phyloP scores from a whole-genome alignment of 2,113 vertebrate genomes.

The Anser brachyrhynchus region DNA sequence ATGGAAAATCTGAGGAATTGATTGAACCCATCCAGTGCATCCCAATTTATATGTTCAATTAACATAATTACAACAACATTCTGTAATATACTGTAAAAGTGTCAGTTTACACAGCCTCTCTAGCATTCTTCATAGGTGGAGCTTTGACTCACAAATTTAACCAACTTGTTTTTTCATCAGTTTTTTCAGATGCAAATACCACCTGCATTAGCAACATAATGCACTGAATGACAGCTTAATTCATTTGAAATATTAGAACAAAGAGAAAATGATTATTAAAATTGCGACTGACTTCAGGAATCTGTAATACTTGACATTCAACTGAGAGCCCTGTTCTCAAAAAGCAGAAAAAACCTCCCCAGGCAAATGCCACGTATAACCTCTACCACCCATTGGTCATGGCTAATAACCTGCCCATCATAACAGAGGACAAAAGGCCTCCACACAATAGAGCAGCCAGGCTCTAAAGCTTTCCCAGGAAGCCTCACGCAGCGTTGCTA shows the following conservation, averaged over 20 bases:
- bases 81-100: not conserved
- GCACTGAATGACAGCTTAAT: not conserved
- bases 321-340: not conserved
- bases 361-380: not conserved
- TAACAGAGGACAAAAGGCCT: constrained; percentile 24
- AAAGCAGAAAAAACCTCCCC: not conserved
- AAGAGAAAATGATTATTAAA: not conserved
- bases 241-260: not conserved
- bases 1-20: not conserved
- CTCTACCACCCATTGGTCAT: not conserved
- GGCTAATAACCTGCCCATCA: constrained; percentile 10
- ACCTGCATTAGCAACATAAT: not conserved
- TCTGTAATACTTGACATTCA: not conserved
- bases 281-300: not conserved
- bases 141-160: not conserved
- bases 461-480: not conserved
- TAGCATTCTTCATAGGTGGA: not conserved
- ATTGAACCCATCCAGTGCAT: not conserved
- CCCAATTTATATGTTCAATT: not conserved
- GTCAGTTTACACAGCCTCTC: not conserved
- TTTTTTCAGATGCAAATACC: not conserved
- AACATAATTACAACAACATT: not conserved
- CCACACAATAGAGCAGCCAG: constrained; percentile 5
- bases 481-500: not conserved
- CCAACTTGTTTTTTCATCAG: not conserved